phyloP scores from a whole-genome alignment of 1,140 invertebrate species.

The Eumeta japonica region DNA sequence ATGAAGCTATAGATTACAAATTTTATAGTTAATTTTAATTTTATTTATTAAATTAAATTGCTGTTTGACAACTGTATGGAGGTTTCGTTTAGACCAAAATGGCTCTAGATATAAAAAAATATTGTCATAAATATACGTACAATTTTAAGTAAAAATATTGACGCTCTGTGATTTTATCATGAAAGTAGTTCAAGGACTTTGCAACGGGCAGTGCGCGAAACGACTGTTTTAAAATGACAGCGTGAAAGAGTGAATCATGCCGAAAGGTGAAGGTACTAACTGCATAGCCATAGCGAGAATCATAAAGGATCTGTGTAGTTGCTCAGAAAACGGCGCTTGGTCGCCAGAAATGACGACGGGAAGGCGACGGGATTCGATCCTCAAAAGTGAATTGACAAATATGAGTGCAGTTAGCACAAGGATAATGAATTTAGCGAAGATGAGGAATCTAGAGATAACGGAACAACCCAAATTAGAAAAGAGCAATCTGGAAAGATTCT shows the following conservation, averaged over 20 bases:
- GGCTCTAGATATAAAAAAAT: too few relatives aligned
- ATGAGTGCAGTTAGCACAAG: slow-evolving; percentile 44
- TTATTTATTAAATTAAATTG: too few relatives aligned
- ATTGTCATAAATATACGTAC: too few relatives aligned
- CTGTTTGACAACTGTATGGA: too few relatives aligned
- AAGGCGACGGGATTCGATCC: slow-evolving; percentile 31
- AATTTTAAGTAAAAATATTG: too few relatives aligned
- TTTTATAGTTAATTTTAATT: too few relatives aligned
- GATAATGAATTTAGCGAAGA: slow-evolving; percentile 39
- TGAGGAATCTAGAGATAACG: slow-evolving; percentile 24
- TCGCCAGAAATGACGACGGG: slow-evolving; percentile 51
- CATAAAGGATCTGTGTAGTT: slow-evolving; percentile 53
- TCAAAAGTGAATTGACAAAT: slow-evolving; percentile 47
- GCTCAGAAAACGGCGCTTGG: slow-evolving; percentile 52
- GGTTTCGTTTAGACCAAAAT: too few relatives aligned
- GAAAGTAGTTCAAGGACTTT: too few relatives aligned
- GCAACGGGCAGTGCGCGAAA: slow-evolving; percentile 18
- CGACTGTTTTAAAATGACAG: too few relatives aligned
- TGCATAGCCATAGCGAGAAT: slow-evolving; percentile 47
- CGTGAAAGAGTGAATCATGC: slow-evolving; percentile 40
- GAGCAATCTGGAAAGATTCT: slow-evolving; percentile 29
- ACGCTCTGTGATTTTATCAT: too few relatives aligned
- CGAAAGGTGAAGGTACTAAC: slow-evolving; percentile 38
- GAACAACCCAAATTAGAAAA: slow-evolving; percentile 31
- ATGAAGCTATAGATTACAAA: too few relatives aligned